Evolutionary conservation across 2,113 vertebrate species (phyloP).

Genomic region (Thermophis baileyi): DNA sequence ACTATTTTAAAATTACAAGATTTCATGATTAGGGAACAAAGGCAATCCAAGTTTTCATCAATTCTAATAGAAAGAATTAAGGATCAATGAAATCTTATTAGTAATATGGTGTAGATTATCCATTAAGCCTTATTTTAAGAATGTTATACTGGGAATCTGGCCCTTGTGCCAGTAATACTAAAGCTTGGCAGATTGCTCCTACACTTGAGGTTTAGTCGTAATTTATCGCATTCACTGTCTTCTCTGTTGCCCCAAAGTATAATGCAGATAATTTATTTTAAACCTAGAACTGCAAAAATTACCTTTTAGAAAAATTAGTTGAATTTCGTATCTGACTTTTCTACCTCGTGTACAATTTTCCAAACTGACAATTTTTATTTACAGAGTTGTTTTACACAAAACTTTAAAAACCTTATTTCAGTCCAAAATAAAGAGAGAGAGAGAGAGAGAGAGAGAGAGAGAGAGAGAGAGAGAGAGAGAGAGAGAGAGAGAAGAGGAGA

Average conservation of each 20-base stretch:
- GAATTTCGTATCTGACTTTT: constrained; percentile 33
- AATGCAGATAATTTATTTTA: constrained; percentile 46
- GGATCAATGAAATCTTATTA: constrained; percentile 62
- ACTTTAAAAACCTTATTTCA: constrained; percentile 51
- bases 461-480: neutral
- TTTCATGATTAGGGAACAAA: constrained; percentile 70
- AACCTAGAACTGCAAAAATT: constrained; percentile 46
- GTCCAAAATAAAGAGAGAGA: constrained; percentile 43
- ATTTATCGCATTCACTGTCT: constrained; percentile 50
- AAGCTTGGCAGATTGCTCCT: neutral
- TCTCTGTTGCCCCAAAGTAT: constrained; percentile 34
- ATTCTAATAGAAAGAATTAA: constrained; percentile 52
- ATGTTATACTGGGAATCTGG: neutral
- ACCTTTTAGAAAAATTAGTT: constrained; percentile 44
- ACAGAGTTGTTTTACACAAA: constrained; percentile 24
- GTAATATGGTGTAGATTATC: constrained; percentile 40
- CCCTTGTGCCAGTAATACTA: neutral
- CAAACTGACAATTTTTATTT: constrained; percentile 46
- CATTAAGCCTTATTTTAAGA: neutral
- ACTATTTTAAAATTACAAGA: constrained; percentile 83
- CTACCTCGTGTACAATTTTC: constrained; percentile 2
- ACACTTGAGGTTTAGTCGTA: constrained; percentile 69
- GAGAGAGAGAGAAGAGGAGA: constrained; percentile 7
- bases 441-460: neutral
- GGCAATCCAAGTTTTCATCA: constrained; percentile 43